phyloP scores from a whole-genome alignment of 2,797 vertebrate genomes.

The Eurystomus glaucurus region DNA sequence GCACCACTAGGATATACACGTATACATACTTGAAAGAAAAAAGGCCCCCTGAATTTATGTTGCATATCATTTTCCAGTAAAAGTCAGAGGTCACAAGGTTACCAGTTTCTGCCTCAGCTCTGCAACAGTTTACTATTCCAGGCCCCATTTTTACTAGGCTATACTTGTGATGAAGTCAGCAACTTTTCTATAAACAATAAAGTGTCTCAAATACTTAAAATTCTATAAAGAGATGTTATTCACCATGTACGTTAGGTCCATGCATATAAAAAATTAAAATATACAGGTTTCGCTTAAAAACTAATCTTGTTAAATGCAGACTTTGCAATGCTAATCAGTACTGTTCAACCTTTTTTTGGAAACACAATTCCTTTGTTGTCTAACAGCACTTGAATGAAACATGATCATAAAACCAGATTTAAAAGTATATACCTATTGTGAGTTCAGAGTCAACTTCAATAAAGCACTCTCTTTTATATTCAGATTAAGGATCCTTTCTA shows the following conservation, averaged over 20 bases:
- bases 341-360: slow-evolving; percentile 57
- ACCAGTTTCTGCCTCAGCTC: slow-evolving; percentile 82
- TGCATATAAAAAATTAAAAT: slow-evolving; percentile 55
- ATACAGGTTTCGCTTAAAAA: slow-evolving; percentile 71
- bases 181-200: slow-evolving; percentile 82
- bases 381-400: slow-evolving; percentile 76
- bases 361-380: slow-evolving; percentile 79
- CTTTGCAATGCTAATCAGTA: slow-evolving; percentile 71
- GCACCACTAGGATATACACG: slow-evolving; percentile 27
- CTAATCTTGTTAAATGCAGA: slow-evolving; percentile 68
- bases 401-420: slow-evolving; percentile 80
- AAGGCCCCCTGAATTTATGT: slow-evolving; percentile 83
- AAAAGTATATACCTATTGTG: slow-evolving; percentile 77
- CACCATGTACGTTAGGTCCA: slow-evolving; percentile 15
- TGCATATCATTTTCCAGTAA: slow-evolving; percentile 84
- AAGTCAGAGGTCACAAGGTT: slow-evolving; percentile 85
- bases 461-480: slow-evolving; percentile 74
- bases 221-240: slow-evolving; percentile 71
- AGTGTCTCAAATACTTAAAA: slow-evolving; percentile 77
- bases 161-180: slow-evolving; percentile 82
- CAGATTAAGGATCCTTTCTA: slow-evolving; percentile 72
- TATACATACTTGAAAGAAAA: slow-evolving; percentile 78
- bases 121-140: slow-evolving; percentile 80
- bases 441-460: slow-evolving; percentile 71
- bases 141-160: slow-evolving; percentile 81